Evolutionary conservation across 2,797 vertebrate genomes (phyloP).

Genomic region (Pangasius sanitwongsei): DNA sequence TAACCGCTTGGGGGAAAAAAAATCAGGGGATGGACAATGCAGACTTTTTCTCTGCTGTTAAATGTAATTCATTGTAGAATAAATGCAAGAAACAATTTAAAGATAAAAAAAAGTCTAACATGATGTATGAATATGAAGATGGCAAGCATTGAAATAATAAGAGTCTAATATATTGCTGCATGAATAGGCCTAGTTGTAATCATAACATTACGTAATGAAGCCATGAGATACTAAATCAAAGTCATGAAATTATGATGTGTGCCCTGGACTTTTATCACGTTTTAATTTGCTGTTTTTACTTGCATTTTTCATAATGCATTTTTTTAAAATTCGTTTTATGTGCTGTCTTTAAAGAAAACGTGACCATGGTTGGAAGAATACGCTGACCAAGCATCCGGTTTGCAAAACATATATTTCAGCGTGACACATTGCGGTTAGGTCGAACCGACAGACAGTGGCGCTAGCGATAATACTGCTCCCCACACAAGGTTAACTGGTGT

Average conservation of each 20-base stretch:
- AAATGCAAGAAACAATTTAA: neutral
- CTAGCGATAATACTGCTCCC: neutral
- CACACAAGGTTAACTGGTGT: neutral
- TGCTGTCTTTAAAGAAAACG: neutral
- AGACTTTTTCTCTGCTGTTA: neutral
- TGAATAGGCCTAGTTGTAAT: neutral
- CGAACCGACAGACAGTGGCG: neutral
- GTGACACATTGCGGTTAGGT: neutral
- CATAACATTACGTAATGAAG: neutral
- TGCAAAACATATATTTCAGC: neutral
- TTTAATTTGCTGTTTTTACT: neutral
- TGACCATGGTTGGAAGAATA: neutral
- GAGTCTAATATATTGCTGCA: neutral
- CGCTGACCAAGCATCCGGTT: neutral
- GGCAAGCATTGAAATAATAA: neutral
- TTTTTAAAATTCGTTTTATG: neutral
- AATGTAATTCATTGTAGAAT: neutral
- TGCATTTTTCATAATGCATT: neutral
- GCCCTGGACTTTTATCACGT: neutral
- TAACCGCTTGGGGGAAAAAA: neutral
- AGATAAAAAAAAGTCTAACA: neutral
- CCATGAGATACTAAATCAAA: neutral
- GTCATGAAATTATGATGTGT: neutral
- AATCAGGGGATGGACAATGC: neutral
- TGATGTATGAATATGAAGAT: neutral